phyloP scores from a whole-genome alignment of 2,113 vertebrate genomes.

The Hyperoodon ampullatus region DNA sequence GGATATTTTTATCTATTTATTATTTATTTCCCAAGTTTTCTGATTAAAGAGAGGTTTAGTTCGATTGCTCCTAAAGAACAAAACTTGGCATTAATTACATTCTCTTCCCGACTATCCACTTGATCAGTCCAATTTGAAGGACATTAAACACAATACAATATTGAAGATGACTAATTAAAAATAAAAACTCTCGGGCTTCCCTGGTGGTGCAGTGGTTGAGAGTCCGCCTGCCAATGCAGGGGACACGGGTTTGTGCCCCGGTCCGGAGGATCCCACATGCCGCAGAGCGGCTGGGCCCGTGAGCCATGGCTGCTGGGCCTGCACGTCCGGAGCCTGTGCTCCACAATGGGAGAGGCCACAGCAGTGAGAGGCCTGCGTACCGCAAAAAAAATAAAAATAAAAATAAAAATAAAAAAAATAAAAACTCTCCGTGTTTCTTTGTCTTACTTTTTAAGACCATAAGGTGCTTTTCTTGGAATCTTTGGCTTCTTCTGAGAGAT shows the following conservation, averaged over 20 bases:
- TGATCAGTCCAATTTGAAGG: neutral
- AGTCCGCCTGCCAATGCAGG: no score
- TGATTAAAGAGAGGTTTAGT: neutral
- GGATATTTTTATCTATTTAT: neutral
- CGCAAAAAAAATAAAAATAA: no score
- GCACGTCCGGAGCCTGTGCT: no score
- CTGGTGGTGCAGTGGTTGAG: no score
- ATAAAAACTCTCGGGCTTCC: neutral
- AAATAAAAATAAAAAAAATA: no score
- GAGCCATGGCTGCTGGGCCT: no score
- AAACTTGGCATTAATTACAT: neutral
- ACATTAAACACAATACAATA: neutral
- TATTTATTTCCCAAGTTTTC: neutral
- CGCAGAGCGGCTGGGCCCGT: no score
- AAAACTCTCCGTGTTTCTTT: neutral
- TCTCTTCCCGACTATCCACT: neutral
- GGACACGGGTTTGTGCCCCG: no score
- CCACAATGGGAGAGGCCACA: no score
- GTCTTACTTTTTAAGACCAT: neutral
- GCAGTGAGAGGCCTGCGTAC: no score
- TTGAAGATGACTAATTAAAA: neutral
- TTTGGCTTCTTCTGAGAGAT: conserved; percentile 14
- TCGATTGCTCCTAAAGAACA: neutral
- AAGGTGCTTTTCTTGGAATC: neutral
- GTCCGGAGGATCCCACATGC: no score